Evolutionary conservation across 1,140 invertebrate genomes (phyloP), one percentile per base, ranked within the genome.

Genomic region (Proales similis): DNA sequence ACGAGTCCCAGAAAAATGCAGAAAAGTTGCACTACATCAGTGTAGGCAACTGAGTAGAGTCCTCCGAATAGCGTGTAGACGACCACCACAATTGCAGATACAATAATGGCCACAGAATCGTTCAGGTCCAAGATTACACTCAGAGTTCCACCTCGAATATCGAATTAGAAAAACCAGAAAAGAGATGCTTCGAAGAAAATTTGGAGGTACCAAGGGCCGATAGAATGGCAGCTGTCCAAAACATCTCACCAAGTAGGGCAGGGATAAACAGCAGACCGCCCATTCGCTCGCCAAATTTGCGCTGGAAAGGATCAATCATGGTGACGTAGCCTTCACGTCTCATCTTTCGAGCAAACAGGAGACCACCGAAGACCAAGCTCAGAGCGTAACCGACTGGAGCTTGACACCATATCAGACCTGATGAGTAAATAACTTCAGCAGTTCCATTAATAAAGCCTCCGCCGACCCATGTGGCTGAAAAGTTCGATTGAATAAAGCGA

Each of bases 371-470:
- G 27, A 92, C 85, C 17, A 97, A 82, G 66, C 88, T 92, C 14
- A 95, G 80, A 2, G 91, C 86, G 76, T 97, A 97, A 64, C 93
- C 93, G 73, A 97, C 88, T 0, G 93, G 93, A 32, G 92, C 93
- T 77, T 96, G 92, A 73, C 90, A 94, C 87, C 91, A 94, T 2
- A 94, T 82, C 63, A 96, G 75, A 0, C 91, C 91, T 48, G 78
- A 82, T 12, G 85, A 90, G 77, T 91, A 95, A 65, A 95, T 88
- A 3, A 85, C 86, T 77, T 97, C 92, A 2, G 93, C 91, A 45
- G 93, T 95, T 64, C 93, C 93, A 74, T 96, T 97, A 71, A 97
- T 97, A 78, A 96, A 97, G 27, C 91, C 93, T 30, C 93, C 93
- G 60, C 93, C 93, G 12, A 97, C 92, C 93, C 93, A 96, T 17